Base-by-base conservation (phyloP, 2,888 invertebrate species). In the Thecophora atra region DNA sequence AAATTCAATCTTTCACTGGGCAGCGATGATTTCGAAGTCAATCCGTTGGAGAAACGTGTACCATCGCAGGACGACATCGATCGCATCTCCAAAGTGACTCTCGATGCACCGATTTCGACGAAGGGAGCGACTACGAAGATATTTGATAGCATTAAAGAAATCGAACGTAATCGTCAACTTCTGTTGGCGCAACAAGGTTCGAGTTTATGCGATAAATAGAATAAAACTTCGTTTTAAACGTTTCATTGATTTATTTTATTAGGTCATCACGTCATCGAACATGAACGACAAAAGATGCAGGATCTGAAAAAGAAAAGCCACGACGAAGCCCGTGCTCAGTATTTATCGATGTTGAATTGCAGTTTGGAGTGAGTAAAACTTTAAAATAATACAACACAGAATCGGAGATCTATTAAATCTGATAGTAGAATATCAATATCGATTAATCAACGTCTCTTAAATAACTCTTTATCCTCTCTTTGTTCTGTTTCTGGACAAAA, bases 251-350 rank as follows among this genome's bases (percentile, higher is more conserved):
- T 73, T 42, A 68, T 51, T 15, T 54, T 73, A 71, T 28, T 73
- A 96, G 96, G 96, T 74, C 94, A 94, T 79, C 93, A 94, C 89
- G 94, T 97, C 75, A 96, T 97, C 80, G 96, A 96, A 83, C 94
- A 96, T 83, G 96, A 97, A 86, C 89, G 95, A 52, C 92, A 95
- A 78, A 91, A 96, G 80, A 94, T 97, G 78, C 91, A 92, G 74
- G 96, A 95, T 81, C 86, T 97, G 71, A 96, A 96, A 82, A 91
- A 94, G 77, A 89, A 94, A 63, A 95, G 94, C 0, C 96, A 96
- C 81, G 93, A 95, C 83, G 96, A 97, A 86, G 96, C 96, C 3
- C 92, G 94, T 76, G 93, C 93, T 24, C 92, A 95, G 78, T 97
- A 96, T 94, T 93, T 96, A 76, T 94, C 95, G 62, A 83, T 82